Evolutionary conservation across 2,113 vertebrate genomes (phyloP), one percentile per base, ranked within the genome.

Genomic region (Lamprologus callipterus): DNA sequence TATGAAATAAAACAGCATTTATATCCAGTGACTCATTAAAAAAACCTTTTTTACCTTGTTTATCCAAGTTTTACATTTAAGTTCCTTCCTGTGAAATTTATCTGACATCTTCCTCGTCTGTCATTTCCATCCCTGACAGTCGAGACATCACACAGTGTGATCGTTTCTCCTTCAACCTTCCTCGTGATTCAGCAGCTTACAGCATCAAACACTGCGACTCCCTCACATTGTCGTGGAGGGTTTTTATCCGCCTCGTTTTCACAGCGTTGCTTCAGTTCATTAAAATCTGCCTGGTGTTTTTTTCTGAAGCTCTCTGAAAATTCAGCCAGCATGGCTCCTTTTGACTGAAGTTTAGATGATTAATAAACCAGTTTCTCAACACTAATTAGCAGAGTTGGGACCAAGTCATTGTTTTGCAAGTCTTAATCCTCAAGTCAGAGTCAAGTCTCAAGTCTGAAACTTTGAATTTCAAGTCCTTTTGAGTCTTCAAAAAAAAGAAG

Each of bases 181-280:
- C 9, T 35, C 58, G 2, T 35, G 31, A 63, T 63, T 35, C 58
- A 19, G 28, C 28, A 1, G 31, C 58, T 35, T 63, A 35, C 31
- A 63, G 31, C 58, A 35, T 63, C 58, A 7, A 35, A 35, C 6
- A 0, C 2, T 33, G 28, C 4, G 4, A 63, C 17, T 35, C 31
- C 0, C 9, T 60, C 60, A 35, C 60, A 12, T 65, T 1, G 4
- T 1, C 0, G 31, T n/a, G 60, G 9, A 65, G 60, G 31, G 17
- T 12, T 3, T 63, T 63, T 0, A 35, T 35, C 58, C 0, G 0
- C 1, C 58, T 33, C 16, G 0, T 63, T 33, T 33, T 63, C 0
- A 19, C 28, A 60, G 57, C 16, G 2, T 33, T 60, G 57, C 9
- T 63, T 19, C 58, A 19, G 9, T 33, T 63, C 16, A 60, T 33